Evolutionary conservation across 2,797 vertebrate species (phyloP).

Genomic region (Galago senegalensis): DNA sequence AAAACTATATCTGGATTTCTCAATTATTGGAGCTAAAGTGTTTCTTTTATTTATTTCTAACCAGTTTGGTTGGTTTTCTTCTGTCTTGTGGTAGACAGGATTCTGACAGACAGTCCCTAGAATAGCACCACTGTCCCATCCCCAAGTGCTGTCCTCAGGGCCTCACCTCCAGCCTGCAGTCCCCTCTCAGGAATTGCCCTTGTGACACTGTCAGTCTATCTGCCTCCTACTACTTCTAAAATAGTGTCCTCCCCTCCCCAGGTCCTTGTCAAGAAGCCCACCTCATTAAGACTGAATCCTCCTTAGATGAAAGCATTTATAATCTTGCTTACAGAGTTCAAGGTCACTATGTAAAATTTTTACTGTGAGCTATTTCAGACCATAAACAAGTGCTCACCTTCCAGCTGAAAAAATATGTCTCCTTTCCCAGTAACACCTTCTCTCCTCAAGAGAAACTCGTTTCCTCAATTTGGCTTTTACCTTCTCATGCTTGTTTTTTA

Average conservation of each 20-base stretch:
- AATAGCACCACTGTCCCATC: background rate
- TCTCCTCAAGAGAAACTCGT: background rate
- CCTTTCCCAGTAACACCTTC: background rate
- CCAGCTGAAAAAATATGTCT: background rate
- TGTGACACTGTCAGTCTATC: background rate
- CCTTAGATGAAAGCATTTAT: background rate
- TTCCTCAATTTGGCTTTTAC: background rate
- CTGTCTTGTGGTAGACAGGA: background rate
- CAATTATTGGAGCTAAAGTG: background rate
- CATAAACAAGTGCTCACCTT: background rate
- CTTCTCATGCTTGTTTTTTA: background rate
- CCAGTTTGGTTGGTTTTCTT: background rate
- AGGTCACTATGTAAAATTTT: constrained; percentile 1
- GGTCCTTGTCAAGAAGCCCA: background rate
- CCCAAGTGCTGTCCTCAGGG: background rate
- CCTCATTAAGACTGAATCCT: background rate
- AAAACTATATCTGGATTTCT: background rate
- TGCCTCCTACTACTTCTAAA: background rate
- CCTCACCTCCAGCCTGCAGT: background rate
- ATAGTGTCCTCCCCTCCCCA: background rate
- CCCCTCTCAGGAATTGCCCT: background rate
- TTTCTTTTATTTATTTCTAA: background rate
- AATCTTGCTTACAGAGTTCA: constrained; percentile 26
- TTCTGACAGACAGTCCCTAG: background rate
- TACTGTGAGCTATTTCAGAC: background rate